phyloP scores from a whole-genome alignment of 2,113 vertebrate genomes.

The Pleuronectes platessa region DNA sequence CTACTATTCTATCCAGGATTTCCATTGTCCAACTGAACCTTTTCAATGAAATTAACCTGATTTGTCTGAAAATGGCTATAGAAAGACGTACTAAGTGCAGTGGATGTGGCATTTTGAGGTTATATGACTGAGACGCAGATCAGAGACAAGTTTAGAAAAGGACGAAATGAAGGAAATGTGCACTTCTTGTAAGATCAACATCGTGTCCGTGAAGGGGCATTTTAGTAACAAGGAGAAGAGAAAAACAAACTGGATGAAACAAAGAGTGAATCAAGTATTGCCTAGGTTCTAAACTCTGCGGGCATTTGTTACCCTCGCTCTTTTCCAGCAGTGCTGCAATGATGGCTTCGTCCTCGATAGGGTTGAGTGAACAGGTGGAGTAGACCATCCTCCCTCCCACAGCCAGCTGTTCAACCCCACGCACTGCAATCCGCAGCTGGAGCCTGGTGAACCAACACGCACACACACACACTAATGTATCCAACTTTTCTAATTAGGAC shows the following conservation, averaged over 20 bases:
- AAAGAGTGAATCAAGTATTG: neutral
- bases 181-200: too few relatives aligned
- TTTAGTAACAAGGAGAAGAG: neutral
- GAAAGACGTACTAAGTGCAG: too few relatives aligned
- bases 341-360: slow-evolving; percentile 95
- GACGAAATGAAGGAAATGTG: too few relatives aligned
- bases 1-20: too few relatives aligned
- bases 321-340: slow-evolving; percentile 93
- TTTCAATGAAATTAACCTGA: too few relatives aligned
- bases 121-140: too few relatives aligned
- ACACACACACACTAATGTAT: slow-evolving; percentile 13
- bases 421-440: slow-evolving; percentile 93
- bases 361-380: slow-evolving; percentile 96
- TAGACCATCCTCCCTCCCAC: slow-evolving; percentile 97
- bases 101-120: too few relatives aligned
- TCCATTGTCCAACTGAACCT: too few relatives aligned
- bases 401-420: slow-evolving; percentile 94
- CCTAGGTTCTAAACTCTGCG: neutral
- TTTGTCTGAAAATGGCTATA: too few relatives aligned
- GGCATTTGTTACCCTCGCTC: slow-evolving; percentile 88
- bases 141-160: too few relatives aligned
- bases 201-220: too few relatives aligned
- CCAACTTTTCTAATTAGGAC: slow-evolving; percentile 42
- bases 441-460: slow-evolving; percentile 81
- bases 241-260: neutral